Percentiles rank a stretch among this genome's conserved stretches.
These are phyloP conservation scores for Ricordea florida DNA, from an alignment of 92 coral and sea anemone genomes.

Conservation along the genomic window DNA sequence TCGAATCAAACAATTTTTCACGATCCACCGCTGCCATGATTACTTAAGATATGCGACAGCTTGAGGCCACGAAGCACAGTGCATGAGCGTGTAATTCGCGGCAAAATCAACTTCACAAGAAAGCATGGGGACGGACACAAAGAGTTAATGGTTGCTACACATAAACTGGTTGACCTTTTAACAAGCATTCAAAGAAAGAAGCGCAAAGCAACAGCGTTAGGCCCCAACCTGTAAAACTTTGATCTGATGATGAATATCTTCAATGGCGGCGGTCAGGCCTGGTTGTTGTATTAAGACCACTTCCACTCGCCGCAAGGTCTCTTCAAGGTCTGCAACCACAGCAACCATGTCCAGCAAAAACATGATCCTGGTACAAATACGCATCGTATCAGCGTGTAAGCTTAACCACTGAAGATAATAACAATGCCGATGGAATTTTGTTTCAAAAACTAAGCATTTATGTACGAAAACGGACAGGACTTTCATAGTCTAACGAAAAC, in stretches of 20 bases:
- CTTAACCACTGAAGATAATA: too few species aligned
- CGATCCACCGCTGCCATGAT: too few species aligned
- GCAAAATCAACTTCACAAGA: too few species aligned
- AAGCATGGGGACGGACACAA: too few species aligned
- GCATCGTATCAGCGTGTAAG: neutral
- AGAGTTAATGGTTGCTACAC: too few species aligned
- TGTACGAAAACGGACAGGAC: too few species aligned
- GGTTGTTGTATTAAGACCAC: conserved; percentile 85
- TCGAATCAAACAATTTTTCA: too few species aligned
- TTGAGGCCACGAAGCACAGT: too few species aligned
- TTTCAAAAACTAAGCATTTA: neutral
- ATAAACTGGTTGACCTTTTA: too few species aligned
- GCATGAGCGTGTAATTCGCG: too few species aligned
- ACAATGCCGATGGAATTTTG: neutral
- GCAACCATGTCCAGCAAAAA: conserved; percentile 75
- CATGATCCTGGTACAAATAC: conserved; percentile 62
- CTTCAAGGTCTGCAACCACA: conserved; percentile 71
- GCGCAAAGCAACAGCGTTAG: neutral
- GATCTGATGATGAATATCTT: conserved; percentile 81
- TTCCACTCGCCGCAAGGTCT: conserved; percentile 88
- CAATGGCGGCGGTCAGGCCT: conserved; percentile 77
- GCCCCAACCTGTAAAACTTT: conserved; percentile 56
- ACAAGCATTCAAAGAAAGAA: neutral
- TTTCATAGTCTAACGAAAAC: too few species aligned
- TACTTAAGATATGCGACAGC: too few species aligned